phyloP scores from a whole-genome alignment of 2,797 vertebrate genomes.

The Allobates femoralis region DNA sequence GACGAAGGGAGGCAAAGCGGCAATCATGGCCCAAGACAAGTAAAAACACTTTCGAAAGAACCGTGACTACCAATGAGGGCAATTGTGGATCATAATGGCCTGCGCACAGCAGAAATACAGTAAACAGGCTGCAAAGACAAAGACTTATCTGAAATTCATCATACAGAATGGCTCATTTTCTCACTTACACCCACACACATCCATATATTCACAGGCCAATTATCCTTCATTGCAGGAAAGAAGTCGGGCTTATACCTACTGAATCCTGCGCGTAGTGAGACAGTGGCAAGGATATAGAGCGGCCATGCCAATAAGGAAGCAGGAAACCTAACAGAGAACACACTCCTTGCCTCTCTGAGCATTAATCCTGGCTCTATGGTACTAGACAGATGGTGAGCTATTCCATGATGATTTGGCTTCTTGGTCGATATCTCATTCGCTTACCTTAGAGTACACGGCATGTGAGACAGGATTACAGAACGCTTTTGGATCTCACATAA shows the following conservation, averaged over 20 bases:
- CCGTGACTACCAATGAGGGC: slow-evolving; percentile 10
- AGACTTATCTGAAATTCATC: slow-evolving; percentile 60
- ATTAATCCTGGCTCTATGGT: slow-evolving; percentile 38
- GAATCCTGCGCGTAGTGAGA: slow-evolving; percentile 6
- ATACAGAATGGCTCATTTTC: slow-evolving; percentile 59
- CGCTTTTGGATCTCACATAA: not conserved
- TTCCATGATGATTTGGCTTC: slow-evolving; percentile 8
- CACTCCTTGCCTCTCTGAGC: slow-evolving; percentile 27
- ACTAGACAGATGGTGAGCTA: slow-evolving; percentile 44
- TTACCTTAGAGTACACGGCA: not conserved
- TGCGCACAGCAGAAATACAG: slow-evolving; percentile 18
- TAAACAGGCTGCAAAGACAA: slow-evolving; percentile 49
- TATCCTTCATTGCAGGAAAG: slow-evolving; percentile 55
- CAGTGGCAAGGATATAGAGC: slow-evolving; percentile 14
- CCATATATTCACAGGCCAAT: slow-evolving; percentile 61
- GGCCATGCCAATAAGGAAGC: slow-evolving; percentile 43
- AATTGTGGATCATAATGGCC: slow-evolving; percentile 43
- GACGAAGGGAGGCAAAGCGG: not conserved
- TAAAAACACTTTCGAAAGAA: slow-evolving; percentile 27
- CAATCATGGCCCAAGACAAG: slow-evolving; percentile 24
- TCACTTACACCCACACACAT: slow-evolving; percentile 61
- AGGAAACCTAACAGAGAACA: slow-evolving; percentile 15
- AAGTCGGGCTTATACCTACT: slow-evolving; percentile 45
- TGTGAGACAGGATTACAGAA: not conserved
- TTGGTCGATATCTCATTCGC: not conserved